These are phyloP conservation scores for Phalacrocorax aristotelis DNA, from an alignment of 2,113 vertebrate species.

Conservation along the genomic window DNA sequence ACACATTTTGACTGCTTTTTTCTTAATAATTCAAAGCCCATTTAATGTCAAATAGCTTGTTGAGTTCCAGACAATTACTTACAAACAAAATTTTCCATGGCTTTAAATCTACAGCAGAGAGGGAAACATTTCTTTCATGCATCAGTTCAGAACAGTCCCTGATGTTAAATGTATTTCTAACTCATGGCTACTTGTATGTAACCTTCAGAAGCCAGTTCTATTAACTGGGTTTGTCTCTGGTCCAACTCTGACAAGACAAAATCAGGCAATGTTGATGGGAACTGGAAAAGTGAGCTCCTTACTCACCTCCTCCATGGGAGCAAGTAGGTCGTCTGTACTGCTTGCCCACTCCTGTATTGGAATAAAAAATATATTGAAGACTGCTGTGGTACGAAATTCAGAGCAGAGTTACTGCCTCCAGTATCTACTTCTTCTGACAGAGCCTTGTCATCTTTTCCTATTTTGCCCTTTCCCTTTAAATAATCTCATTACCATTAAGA, in stretches of 20 bases:
- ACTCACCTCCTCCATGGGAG: background rate
- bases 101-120: background rate
- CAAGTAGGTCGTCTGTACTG: background rate
- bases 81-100: background rate
- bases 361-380: background rate
- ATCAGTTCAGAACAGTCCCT: background rate
- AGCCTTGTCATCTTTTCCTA: background rate
- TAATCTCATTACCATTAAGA: background rate
- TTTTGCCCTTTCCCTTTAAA: background rate
- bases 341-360: fast-evolving
- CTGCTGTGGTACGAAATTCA: background rate
- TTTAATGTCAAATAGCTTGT: background rate
- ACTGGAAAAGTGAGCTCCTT: background rate
- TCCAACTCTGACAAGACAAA: background rate
- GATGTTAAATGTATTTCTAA: background rate
- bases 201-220: background rate
- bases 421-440: background rate
- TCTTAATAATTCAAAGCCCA: background rate
- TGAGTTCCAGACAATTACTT: background rate
- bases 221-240: background rate
- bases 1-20: background rate
- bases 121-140: background rate
- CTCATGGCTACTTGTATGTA: background rate
- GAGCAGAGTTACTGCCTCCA: background rate
- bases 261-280: background rate